Evolutionary conservation across 2,888 invertebrate species (phyloP), one percentile per base, ranked within the genome.

Genomic region (Acholoe squamosa): DNA sequence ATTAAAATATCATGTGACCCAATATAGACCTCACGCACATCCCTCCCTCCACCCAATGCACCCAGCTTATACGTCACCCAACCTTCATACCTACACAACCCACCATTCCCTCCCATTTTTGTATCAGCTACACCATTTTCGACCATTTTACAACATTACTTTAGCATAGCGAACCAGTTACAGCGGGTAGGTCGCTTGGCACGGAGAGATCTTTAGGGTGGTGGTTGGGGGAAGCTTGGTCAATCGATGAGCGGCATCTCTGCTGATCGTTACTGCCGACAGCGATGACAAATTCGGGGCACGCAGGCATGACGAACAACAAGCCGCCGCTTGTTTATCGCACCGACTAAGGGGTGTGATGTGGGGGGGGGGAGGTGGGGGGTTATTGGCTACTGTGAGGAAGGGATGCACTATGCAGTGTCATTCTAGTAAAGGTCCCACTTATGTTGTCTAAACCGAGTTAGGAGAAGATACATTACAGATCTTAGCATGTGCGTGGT

Each of bases 261-360:
- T 71, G 71, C 71, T 71, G 71, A 71, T 71, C 71, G 71, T 71
- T 71, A 71, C 25, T 31, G 71, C 71, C 71, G 28, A 71, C 71
- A 28, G 71, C 25, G 71, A n/a, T 71, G 71, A 71, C 71, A 71
- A 71, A 71, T 71, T 71, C 31, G 71, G 71, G 71, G 71, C 71
- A 28, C n/a, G 71, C 71, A 71, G 28, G 71, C 71, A 71, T 25
- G 31, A 25, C 71, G 14, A 28, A 71, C 71, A 71, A 71, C 71
- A 71, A 71, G 71, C 28, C 28, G 1, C 3, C 25, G 28, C 25
- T 14, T 71, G 71, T 71, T 71, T 71, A 28, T 71, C 71, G 28
- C 71, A 14, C 28, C 71, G 71, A n/a, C 22, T 19, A n/a, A n/a
- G 61, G 61, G 61, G 61, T 19, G 61, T 25, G 71, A 28, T 3